Evolutionary conservation across 2,113 vertebrate genomes (phyloP).

Genomic region (Erinaceus europaeus): DNA sequence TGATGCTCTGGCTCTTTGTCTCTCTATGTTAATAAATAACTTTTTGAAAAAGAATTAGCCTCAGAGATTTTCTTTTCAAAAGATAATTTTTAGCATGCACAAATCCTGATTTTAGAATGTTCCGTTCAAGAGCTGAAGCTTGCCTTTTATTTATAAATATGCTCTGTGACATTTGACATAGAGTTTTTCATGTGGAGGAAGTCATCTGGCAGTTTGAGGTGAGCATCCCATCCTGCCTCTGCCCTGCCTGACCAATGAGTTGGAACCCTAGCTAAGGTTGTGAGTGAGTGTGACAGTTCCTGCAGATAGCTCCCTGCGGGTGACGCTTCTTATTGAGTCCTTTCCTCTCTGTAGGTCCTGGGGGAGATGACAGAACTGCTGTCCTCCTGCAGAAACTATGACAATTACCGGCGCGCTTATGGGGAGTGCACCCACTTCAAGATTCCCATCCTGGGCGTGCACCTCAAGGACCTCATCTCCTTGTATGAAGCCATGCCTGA

Average conservation of each 20-base stretch:
- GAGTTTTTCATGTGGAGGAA: not conserved
- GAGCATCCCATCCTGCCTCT: no score
- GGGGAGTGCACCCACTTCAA: constrained; percentile 90
- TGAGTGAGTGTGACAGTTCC: not conserved
- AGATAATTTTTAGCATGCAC: no score
- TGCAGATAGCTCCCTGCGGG: not conserved
- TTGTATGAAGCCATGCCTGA: constrained; percentile 94
- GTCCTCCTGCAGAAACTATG: constrained; percentile 94
- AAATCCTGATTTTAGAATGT: no score
- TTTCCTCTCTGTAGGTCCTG: constrained; percentile 83
- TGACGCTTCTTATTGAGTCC: not conserved
- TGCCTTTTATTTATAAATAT: no score
- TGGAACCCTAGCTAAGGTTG: fast-evolving
- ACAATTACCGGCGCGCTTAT: constrained; percentile 93
- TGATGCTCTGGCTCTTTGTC: no score
- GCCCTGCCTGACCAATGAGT: no score
- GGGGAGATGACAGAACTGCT: constrained; percentile 97
- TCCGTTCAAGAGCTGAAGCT: no score
- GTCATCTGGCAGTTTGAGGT: no score
- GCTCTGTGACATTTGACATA: no score
- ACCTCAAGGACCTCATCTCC: constrained; percentile 96
- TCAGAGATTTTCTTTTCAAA: no score
- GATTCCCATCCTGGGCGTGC: constrained; percentile 96
- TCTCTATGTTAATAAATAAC: no score
- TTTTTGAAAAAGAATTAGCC: no score